Base-by-base conservation (phyloP, 2,113 vertebrate genomes). In the Cairina moschata region DNA sequence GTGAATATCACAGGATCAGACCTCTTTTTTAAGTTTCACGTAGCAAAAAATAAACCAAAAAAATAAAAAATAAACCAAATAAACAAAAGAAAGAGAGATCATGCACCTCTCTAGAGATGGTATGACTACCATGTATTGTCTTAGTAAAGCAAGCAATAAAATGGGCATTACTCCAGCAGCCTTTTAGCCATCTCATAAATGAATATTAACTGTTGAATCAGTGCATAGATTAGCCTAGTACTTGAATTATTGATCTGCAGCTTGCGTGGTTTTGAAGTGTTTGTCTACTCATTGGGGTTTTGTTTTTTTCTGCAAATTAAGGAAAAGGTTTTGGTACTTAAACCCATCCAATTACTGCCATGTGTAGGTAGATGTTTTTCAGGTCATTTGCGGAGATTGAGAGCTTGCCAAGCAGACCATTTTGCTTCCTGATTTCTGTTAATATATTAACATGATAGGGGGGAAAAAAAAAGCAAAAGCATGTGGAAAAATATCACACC, bases 341-440 rank as follows among this genome's bases (percentile, higher is more conserved):
- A 86, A 58, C 21, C 21, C 15, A 46, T 82, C 28, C 71, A 69
- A 0, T 84, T 91, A 44, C 68, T 93, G 18, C 69, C 9, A 3
- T 73, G 58, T 66, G 62, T 59, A 85, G 73, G 66, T 38, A 76
- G 58, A 54, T 76, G 77, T 54, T 63, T 92, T 92, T 90, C 66
- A 86, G 89, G 77, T 86, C 88, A 17, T 73, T 75, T 89, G 50
- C 31, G 66, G 55, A 40, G 72, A 74, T 7, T 76, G 63, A 69
- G n/a, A 74, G 25, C 56, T 85, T 89, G 74, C 69, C 96, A 93
- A 72, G 66, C 44, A 76, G 87, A 44, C 46, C 4, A 6, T 85
- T 95, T 88, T 82, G 77, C 77, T 91, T 85, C 38, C 59, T 74
- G 71, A 40, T 83, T 86, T 92, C 62, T 84, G 26, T 86, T 84